These are phyloP conservation scores for Ophion ellenae DNA, from an alignment of 2,888 invertebrate genomes.

Conservation along the genomic window DNA sequence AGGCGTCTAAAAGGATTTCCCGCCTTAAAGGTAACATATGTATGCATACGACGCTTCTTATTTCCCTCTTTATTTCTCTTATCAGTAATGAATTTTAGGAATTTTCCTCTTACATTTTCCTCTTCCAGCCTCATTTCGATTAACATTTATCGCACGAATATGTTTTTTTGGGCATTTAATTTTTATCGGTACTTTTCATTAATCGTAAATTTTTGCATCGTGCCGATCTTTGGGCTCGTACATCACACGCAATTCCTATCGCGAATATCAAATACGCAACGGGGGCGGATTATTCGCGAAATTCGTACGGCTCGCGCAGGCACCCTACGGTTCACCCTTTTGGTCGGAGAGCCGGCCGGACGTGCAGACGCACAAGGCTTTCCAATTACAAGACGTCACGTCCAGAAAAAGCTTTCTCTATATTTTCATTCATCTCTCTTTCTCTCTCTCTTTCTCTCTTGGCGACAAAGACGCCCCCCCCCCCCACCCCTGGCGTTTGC, in stretches of 20 bases:
- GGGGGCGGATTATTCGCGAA: constrained; percentile 40
- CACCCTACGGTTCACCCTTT: constrained; percentile 45
- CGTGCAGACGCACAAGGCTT: constrained; percentile 60
- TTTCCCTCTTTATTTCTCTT: too few relatives aligned
- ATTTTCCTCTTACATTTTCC: too few relatives aligned
- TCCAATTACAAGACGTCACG: constrained; percentile 66
- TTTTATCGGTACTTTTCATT: not conserved
- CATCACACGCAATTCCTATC: not conserved
- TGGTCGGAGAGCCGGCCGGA: constrained; percentile 28
- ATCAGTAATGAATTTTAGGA: too few relatives aligned
- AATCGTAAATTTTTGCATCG: not conserved
- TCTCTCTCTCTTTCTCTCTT: constrained; percentile 17
- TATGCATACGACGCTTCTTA: too few relatives aligned
- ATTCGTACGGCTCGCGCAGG: constrained; percentile 22
- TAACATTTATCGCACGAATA: too few relatives aligned
- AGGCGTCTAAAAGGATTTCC: too few relatives aligned
- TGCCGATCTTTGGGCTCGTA: not conserved
- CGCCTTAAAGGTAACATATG: too few relatives aligned
- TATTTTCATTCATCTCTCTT: not conserved
- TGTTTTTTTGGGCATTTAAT: too few relatives aligned
- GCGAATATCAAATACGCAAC: not conserved
- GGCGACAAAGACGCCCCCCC: constrained; percentile 54
- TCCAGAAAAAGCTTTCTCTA: constrained; percentile 57
- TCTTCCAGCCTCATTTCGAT: too few relatives aligned
- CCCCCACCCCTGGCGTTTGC: constrained; percentile 53